These are phyloP conservation scores for Epistrophella euchroma DNA, from an alignment of 2,888 invertebrate species.

Conservation along the genomic window DNA sequence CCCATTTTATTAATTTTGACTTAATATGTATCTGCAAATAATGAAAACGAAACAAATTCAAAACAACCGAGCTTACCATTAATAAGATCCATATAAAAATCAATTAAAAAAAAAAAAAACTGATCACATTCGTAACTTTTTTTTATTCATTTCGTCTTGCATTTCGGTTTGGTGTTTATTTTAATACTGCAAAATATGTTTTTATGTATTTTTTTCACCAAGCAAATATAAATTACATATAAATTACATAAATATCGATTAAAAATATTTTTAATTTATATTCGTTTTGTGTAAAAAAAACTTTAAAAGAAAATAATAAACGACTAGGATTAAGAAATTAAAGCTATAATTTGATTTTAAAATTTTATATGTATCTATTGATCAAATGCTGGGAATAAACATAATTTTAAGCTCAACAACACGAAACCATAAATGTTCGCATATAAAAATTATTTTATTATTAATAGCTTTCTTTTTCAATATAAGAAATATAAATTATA, in stretches of 20 bases:
- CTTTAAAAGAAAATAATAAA: conserved; percentile 31
- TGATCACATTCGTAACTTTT: conserved; percentile 22
- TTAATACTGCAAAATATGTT: conserved; percentile 58
- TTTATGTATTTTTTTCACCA: conserved; percentile 19
- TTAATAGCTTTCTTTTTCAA: too few relatives aligned
- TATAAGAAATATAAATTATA: not conserved
- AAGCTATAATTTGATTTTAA: not conserved
- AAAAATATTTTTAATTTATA: conserved; percentile 31
- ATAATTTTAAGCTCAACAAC: conserved; percentile 34
- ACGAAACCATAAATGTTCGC: conserved; percentile 19
- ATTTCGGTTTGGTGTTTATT: conserved; percentile 33
- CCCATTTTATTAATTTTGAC: too few relatives aligned
- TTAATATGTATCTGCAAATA: too few relatives aligned
- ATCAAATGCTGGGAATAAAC: not conserved
- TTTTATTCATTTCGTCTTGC: conserved; percentile 69
- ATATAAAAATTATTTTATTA: conserved; percentile 25
- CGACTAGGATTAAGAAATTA: conserved; percentile 29
- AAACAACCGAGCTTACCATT: not conserved
- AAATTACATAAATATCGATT: conserved; percentile 60
- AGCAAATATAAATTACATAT: conserved; percentile 60
- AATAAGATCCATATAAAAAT: not conserved
- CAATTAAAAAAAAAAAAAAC: not conserved
- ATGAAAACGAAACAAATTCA: too few relatives aligned
- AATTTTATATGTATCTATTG: not conserved
- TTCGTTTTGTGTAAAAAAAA: conserved; percentile 59